Conservation (phyloP, 2,888 invertebrate species). For the Leptinotarsa peninsularis region DNA sequence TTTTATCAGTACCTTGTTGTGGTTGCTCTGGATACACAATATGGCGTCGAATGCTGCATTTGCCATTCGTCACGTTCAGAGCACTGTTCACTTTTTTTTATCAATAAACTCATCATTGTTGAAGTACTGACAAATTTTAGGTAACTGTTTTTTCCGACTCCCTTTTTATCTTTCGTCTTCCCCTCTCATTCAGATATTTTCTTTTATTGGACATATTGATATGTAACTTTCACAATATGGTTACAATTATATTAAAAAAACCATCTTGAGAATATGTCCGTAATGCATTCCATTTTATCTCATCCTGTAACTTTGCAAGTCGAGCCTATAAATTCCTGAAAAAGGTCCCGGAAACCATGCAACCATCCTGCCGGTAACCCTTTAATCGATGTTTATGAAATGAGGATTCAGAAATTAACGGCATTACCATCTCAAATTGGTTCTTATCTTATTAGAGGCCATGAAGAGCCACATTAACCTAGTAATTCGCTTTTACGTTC, state of each 20-base stretch:
- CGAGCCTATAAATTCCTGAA: not conserved
- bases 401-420: conserved; percentile 65
- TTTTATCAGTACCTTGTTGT: too few relatives aligned
- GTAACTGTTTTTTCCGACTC: too few relatives aligned
- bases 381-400: conserved; percentile 67
- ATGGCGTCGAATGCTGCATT: too few relatives aligned
- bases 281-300: not conserved
- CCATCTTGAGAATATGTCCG: not conserved
- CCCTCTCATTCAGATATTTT: too few relatives aligned
- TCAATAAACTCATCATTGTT: not conserved
- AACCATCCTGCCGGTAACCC: conserved; percentile 55
- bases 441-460: conserved; percentile 66
- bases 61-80: too few relatives aligned
- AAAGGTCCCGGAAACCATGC: conserved; percentile 16
- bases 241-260: too few relatives aligned
- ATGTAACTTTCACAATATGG: too few relatives aligned
- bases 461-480: conserved; percentile 66
- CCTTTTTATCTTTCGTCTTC: too few relatives aligned
- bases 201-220: too few relatives aligned
- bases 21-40: too few relatives aligned
- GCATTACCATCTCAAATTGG: conserved; percentile 66
- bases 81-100: not conserved
- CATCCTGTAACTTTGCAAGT: not conserved
- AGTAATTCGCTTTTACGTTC: conserved; percentile 63
- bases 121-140: too few relatives aligned